Base-by-base conservation (phyloP, 1,140 invertebrate species). In the Rhopalosiphum padi region DNA sequence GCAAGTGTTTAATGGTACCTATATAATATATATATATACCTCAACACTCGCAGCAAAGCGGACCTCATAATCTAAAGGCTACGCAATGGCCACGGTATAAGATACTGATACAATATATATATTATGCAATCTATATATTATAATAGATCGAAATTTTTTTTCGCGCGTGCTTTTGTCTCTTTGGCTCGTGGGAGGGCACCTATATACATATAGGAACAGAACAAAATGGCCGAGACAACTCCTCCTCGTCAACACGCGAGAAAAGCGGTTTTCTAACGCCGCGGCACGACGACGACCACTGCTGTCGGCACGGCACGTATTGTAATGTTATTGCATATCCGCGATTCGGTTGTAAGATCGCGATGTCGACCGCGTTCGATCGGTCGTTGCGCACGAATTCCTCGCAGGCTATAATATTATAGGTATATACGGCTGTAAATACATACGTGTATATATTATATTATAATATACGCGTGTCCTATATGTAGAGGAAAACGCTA, bases 171-270 rank as follows among this genome's bases (percentile, higher is more conserved):
- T 77, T 77, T 77, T n/a, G 4, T 77, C 30, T 77, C 60, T 77
- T 77, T n/a, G n/a, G 60, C 60, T 15, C 15, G 60, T 77, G 60
- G 60, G 60, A 77, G 60, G 60, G 15, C 21, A 68, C 25, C 30
- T 68, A 30, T 8, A 9, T n/a, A 68, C 30, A 60, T 25, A 68
- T n/a, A n/a, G 6, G 60, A n/a, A 88, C n/a, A 48, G 15, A 86
- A 86, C 85, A 86, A 86, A 86, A 86, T 86, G 85, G 85, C 85
- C 85, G 85, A 86, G 85, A 18, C 43, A 86, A 86, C 85, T 86
- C 85, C 85, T 86, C 85, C 85, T 46, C 41, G 85, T 86, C 41
- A 25, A 9, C 41, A 85, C 83, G 83, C 41, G 41, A 86, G 85
- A 86, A 48, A 88, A 48, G 43, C 46, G 86, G 46, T 88, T 88